A percentile compares a stretch with the other conserved stretches of the same genome.
phyloP scores from a whole-genome alignment of 2,113 vertebrate species.

The Albula goreensis region DNA sequence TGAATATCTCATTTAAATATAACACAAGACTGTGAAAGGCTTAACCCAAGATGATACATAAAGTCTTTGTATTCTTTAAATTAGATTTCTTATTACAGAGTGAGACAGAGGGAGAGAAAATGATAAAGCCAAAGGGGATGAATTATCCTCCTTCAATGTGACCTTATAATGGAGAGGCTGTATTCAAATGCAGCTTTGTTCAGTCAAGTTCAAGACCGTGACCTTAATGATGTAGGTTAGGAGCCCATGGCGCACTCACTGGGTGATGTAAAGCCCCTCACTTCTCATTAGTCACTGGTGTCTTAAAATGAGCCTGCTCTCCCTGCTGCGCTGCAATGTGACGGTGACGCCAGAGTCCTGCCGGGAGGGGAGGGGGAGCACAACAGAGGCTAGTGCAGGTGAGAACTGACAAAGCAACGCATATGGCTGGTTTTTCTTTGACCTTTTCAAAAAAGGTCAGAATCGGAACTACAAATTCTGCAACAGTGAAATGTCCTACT shows the following conservation, averaged over 20 bases:
- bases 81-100: neutral
- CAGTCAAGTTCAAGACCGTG: neutral
- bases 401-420: no score
- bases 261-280: no score
- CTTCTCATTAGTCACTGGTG: no score
- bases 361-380: no score
- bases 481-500: no score
- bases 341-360: neutral
- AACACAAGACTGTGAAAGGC: no score
- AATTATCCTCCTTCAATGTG: neutral
- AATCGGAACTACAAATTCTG: no score
- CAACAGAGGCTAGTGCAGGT: neutral
- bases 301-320: no score
- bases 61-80: neutral
- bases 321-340: no score
- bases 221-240: conserved; percentile 3
- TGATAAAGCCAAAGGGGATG: neutral
- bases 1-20: no score
- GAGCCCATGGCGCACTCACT: neutral
- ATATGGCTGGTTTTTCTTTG: no score
- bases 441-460: no score
- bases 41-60: neutral
- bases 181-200: conserved; percentile 14
- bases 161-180: conserved; percentile 2
- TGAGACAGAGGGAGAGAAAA: neutral